Base-by-base conservation (phyloP, 2,888 invertebrate species). In the Ectemnius lituratus region DNA sequence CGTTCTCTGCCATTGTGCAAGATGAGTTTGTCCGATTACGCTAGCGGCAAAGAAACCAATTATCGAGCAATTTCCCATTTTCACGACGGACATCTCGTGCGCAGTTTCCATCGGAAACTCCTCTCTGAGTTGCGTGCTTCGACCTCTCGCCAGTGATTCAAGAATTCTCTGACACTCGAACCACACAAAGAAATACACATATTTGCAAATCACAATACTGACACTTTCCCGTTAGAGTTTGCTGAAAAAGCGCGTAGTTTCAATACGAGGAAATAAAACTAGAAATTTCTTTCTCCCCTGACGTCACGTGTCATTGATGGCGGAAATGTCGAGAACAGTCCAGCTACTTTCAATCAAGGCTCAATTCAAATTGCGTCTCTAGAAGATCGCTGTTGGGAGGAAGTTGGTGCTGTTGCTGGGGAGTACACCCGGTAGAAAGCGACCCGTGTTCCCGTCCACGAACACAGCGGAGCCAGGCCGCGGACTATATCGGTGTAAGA, bases 401-500 rank as follows among this genome's bases (percentile, higher is more conserved):
- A 11, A 14, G 52, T 6, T 2, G 52, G 6, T 0, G 13, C 60
- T 57, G 63, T 72, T 76, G 52, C 37, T 58, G 13, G 5, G n/a
- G 3, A 6, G 62, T 70, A 76, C 90, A 90, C 90, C 90, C 88
- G 85, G 84, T 90, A 88, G 83, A 87, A 75, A 82, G 69, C 83
- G 83, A 83, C 82, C 83, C 86, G 88, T 88, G 87, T 87, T 85
- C 86, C 87, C 86, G 84, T 85, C 84, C 86, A 85, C 87, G 86
- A 87, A 85, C 86, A 88, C 87, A 88, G 84, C 73, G 79, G 81
- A 84, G 86, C 85, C 82, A 84, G 84, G 86, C 84, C 84, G 84
- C 87, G 86, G 85, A 85, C 87, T 86, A 86, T 88, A 89, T 90
- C 89, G 88, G 90, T 89, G 90, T 89, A 89, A 88, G 89, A 88